Conservation (phyloP, 1,140 invertebrate species). For the Aphelenchoides besseyi region DNA sequence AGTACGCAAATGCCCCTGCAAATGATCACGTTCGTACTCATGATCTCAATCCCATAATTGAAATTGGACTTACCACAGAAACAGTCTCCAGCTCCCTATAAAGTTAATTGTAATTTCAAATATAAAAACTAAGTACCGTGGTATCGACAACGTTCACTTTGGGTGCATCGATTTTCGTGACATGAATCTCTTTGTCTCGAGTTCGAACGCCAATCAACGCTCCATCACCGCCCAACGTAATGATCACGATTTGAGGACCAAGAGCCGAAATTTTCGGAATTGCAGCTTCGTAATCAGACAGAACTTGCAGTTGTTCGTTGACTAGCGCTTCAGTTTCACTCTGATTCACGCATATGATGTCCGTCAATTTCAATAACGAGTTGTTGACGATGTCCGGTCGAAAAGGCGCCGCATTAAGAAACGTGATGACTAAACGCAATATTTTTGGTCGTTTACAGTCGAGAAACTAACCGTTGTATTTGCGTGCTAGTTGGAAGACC, state of each 20-base stretch:
- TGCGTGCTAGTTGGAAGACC: background rate
- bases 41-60: too few relatives aligned
- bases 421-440: slow-evolving; percentile 11
- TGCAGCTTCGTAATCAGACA: background rate
- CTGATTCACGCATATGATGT: background rate
- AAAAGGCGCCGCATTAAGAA: background rate
- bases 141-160: slow-evolving; percentile 13
- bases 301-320: background rate
- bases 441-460: background rate
- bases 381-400: background rate
- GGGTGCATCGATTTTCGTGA: background rate
- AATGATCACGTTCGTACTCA: too few relatives aligned
- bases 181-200: background rate
- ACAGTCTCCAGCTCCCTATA: slow-evolving; percentile 10
- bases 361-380: background rate
- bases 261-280: background rate
- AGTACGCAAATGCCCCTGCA: slow-evolving; percentile 14
- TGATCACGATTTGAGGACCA: background rate
- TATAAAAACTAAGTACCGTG: slow-evolving; percentile 1
- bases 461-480: slow-evolving; percentile 5
- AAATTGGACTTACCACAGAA: too few relatives aligned
- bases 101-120: too few relatives aligned
- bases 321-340: background rate
- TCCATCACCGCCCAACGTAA: background rate
- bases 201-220: background rate